phyloP scores from a whole-genome alignment of 2,797 vertebrate species.

The Percopsis omiscomaycus region DNA sequence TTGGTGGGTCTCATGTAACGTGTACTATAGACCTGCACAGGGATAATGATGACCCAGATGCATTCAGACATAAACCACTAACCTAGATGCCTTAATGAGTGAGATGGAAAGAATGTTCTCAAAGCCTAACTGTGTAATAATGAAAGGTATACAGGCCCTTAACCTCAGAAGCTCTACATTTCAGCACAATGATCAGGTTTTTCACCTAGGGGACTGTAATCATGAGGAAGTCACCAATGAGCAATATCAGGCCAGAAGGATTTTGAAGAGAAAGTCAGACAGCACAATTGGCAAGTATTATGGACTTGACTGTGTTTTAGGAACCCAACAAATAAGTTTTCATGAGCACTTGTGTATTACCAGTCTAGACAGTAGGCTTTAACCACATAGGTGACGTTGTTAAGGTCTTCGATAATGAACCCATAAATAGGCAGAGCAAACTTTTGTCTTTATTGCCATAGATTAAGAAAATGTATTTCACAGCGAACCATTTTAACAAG shows the following conservation, averaged over 20 bases:
- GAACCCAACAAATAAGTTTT: slow-evolving; percentile 25
- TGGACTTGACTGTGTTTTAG: slow-evolving; percentile 12
- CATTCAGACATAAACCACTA: slow-evolving; percentile 9
- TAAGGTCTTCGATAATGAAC: too few relatives aligned
- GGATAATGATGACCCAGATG: slow-evolving; percentile 13
- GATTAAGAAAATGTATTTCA: too few relatives aligned
- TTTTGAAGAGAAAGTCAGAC: slow-evolving; percentile 15
- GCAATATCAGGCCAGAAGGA: slow-evolving; percentile 12
- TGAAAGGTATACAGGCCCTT: slow-evolving; percentile 17
- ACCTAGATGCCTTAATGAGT: slow-evolving; percentile 13
- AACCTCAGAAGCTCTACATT: slow-evolving; percentile 20
- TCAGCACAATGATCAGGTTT: slow-evolving; percentile 10
- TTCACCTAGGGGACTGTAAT: slow-evolving; percentile 7
- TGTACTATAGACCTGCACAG: slow-evolving; percentile 12
- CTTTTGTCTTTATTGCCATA: too few relatives aligned
- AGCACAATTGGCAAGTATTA: slow-evolving; percentile 1
- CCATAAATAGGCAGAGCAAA: too few relatives aligned
- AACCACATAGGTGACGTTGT: too few relatives aligned
- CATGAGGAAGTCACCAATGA: slow-evolving; percentile 15
- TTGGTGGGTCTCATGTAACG: slow-evolving; percentile 4
- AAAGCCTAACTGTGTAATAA: slow-evolving; percentile 13
- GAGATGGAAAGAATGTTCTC: slow-evolving; percentile 15
- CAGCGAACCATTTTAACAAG: too few relatives aligned
- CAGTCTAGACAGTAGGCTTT: too few relatives aligned
- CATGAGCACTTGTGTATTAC: slow-evolving; percentile 3